A percentile compares a stretch with the other conserved stretches of the same genome.
phyloP scores from a whole-genome alignment of 2,113 vertebrate genomes.

The Dasyornis broadbenti region DNA sequence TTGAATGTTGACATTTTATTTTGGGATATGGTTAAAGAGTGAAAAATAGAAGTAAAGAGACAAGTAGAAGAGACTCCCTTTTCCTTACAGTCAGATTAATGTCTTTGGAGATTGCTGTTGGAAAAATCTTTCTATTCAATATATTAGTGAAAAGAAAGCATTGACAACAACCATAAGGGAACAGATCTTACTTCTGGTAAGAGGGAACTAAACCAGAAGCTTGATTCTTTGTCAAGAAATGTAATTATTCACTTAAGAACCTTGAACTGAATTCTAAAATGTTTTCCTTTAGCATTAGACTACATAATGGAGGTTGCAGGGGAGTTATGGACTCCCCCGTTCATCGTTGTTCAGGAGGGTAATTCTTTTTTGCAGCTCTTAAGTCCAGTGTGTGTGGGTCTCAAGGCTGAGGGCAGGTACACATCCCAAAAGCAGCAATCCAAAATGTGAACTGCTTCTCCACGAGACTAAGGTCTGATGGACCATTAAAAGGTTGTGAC shows the following conservation, averaged over 20 bases:
- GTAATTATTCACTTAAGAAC: not conserved
- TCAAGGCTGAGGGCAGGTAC: not conserved
- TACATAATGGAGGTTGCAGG: not conserved
- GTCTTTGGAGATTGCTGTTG: not conserved
- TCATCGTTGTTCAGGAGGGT: not conserved
- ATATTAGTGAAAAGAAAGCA: not conserved
- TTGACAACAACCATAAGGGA: not conserved
- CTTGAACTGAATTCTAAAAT: not conserved
- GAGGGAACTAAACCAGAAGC: not conserved
- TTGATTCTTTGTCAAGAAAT: not conserved
- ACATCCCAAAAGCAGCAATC: not conserved
- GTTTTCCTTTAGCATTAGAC: not conserved
- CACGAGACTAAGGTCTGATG: not conserved
- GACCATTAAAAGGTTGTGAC: not conserved
- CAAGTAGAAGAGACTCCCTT: not conserved
- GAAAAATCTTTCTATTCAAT: not conserved
- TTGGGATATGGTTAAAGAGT: not conserved
- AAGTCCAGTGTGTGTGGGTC: not conserved
- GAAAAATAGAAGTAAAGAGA: not conserved
- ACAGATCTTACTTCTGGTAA: not conserved
- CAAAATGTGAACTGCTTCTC: not conserved
- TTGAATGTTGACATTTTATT: not conserved
- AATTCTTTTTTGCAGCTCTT: not conserved
- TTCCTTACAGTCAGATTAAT: not conserved
- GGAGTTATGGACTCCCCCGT: fast-evolving